Conservation (phyloP, 2,797 vertebrate genomes). For the Parotocinclus haroldoi region DNA sequence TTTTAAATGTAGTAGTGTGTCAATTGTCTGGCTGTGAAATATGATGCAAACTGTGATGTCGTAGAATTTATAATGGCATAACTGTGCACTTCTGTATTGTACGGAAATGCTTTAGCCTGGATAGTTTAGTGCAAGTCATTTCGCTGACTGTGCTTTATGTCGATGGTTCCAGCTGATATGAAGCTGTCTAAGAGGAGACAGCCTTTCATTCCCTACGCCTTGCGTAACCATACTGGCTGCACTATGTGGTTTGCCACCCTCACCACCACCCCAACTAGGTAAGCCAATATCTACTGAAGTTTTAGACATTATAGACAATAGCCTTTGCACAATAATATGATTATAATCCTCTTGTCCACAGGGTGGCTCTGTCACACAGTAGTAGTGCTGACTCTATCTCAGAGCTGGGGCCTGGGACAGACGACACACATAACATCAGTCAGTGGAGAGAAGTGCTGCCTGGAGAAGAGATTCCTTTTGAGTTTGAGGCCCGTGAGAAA, state of each 20-base stretch:
- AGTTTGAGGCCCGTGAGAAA: slow-evolving; percentile 94
- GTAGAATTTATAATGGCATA: background rate
- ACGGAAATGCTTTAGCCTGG: background rate
- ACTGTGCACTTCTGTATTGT: background rate
- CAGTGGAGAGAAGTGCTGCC: slow-evolving; percentile 93
- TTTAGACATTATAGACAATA: no score
- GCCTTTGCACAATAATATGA: no score
- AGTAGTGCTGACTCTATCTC: slow-evolving; percentile 88
- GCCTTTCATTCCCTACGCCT: slow-evolving; percentile 90
- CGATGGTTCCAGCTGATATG: slow-evolving; percentile 69
- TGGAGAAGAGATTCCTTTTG: slow-evolving; percentile 91
- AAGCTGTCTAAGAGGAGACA: slow-evolving; percentile 90
- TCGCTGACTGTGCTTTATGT: slow-evolving; percentile 5
- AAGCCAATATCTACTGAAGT: background rate
- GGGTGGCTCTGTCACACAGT: slow-evolving; percentile 94
- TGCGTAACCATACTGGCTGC: slow-evolving; percentile 94
- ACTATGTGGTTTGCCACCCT: slow-evolving; percentile 94
- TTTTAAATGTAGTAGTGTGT: no score
- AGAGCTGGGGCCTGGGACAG: slow-evolving; percentile 76
- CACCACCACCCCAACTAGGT: slow-evolving; percentile 97
- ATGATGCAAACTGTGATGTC: background rate
- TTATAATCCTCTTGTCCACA: slow-evolving; percentile 54
- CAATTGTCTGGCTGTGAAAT: background rate
- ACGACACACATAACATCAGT: slow-evolving; percentile 87
- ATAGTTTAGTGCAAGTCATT: background rate